These are phyloP conservation scores for Strigamia maritima DNA, from an alignment of 2,888 invertebrate species.

Conservation along the genomic window DNA sequence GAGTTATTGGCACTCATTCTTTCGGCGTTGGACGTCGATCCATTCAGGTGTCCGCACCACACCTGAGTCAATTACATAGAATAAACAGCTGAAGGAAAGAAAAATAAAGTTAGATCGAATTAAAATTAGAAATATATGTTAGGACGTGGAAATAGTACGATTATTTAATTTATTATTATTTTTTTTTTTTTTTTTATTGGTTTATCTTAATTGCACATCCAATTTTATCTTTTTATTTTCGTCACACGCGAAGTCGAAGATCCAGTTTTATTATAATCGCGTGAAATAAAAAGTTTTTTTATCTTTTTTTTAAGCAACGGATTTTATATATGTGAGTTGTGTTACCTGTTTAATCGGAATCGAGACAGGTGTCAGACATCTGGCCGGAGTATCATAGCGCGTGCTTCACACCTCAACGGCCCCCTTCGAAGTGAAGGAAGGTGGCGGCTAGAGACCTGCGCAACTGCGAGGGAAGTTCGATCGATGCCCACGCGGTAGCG, in stretches of 20 bases:
- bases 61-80: background rate
- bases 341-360: background rate
- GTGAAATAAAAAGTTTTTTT: background rate
- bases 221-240: constrained; percentile 3
- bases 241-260: background rate
- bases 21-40: background rate
- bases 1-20: constrained; percentile 17
- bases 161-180: no score
- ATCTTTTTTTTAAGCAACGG: background rate
- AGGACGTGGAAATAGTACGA: no score
- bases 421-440: constrained; percentile 23
- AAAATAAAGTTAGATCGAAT: background rate
- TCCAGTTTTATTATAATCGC: background rate
- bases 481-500: background rate
- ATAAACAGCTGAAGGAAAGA: background rate
- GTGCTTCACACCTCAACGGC: constrained; percentile 7
- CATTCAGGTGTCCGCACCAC: background rate
- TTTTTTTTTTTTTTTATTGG: no score
- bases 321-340: background rate
- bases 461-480: background rate
- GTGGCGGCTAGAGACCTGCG: background rate
- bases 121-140: no score
- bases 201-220: background rate
- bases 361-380: background rate
- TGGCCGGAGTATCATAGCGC: background rate